Evolutionary conservation across 2,797 vertebrate genomes (phyloP), one percentile per base, ranked within the genome.

Genomic region (Phrynocephalus vlangalii): DNA sequence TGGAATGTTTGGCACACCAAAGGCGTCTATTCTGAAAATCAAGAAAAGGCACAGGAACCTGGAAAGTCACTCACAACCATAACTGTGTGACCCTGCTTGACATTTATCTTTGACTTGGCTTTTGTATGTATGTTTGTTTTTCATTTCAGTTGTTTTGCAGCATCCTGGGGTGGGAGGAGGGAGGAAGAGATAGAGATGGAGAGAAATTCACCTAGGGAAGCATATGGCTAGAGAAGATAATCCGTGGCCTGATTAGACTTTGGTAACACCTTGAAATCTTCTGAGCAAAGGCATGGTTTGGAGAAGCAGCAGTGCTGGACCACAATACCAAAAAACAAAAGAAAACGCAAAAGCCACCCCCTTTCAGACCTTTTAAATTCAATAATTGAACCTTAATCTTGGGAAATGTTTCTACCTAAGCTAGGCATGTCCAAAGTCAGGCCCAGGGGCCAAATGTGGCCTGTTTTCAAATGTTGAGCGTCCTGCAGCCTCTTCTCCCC

Each of bases 1-100:
- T 68, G 82, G 82, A 89, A 79, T 7, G 0, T 16, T n/a, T 0
- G 20, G 60, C 8, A 86, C 86, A 71, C 77, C 13, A 44, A 91
- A 92, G 84, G 44, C 72, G 56, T 33, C 87, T 90, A n/a, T 81
- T 85, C 3, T 80, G 44, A 79, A 33, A 91, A 86, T 56, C 82
- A 66, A 22, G 5, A 33, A 38, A 76, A 73, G 82, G 76, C 85
- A 92, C 44, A 10, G 26, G 18, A 1, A 16, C 1, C 79, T 82
- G 13, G 73, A 83, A 86, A 3, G 0, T 63, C 80, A 79, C 86
- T 63, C 80, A 79, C 86, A 72, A 24, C 2, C 22, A 2, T 30
- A 67, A 1, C 18, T 33, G 4, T 66, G 30, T 86, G 5, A 1
- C 10, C 3, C 77, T 8, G 38, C 76, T 33, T 50, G 20, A 15